Evolutionary conservation across 2,888 invertebrate species (phyloP), one percentile per base, ranked within the genome.

Genomic region (Lasioglossum pauxillum): DNA sequence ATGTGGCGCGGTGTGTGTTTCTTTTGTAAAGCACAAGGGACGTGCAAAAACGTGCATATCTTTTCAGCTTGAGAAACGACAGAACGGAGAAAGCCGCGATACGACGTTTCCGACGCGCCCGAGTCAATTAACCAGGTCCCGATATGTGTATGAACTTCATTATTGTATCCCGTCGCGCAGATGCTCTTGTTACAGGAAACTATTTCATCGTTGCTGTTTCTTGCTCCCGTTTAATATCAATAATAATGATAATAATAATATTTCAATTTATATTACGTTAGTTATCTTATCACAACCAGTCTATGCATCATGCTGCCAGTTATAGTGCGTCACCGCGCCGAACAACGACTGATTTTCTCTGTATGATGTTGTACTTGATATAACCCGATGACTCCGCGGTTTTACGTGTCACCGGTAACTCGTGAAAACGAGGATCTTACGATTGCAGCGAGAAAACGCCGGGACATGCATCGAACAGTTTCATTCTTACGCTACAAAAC

Each of bases 21-120:
- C 78, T 71, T 53, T 10, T 1, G n/a, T 12, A 23, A 77, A 35
- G 16, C n/a, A 31, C 64, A 14, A 27, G 71, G 44, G 27, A 31
- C 14, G 7, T 8, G n/a, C 27, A 44, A 73, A 77, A 64, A 67
- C 16, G 49, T 69, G 46, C 16, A 41, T 74, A 19, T 82, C 23
- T n/a, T 44, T 49, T 44, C 27, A 53, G 14, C 7, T 46, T 67
- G 60, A 38, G 23, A 27, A 19, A 60, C 46, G 60, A 49, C 60
- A 46, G 75, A 60, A 72, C 44, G 76, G 81, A 76, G 81, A 81
- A 81, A 81, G 81, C 64, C 31, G 44, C 4, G 14, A 67, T 31
- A 31, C 64, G 31, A 64, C 23, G 60, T 16, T 69, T n/a, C 31
- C n/a, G 12, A 67, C 49, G 64, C 19, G n/a, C 12, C 2, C 31